phyloP scores from a whole-genome alignment of 1,140 invertebrate species.

The Gryon sp. region DNA sequence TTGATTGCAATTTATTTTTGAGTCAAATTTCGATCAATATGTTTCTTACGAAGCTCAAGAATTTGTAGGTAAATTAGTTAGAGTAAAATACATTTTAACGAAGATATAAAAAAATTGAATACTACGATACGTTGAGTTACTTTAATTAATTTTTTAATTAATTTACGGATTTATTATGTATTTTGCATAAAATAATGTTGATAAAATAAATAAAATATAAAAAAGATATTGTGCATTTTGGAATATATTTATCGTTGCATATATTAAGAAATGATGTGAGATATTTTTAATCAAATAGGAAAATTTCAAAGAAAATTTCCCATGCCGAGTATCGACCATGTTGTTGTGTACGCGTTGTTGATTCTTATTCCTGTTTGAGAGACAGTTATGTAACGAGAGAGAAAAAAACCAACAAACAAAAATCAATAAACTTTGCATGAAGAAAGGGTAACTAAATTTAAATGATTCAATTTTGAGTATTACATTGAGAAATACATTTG shows the following conservation, averaged over 20 bases:
- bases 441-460: constrained; percentile 22
- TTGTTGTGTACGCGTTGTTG: constrained; percentile 23
- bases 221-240: too few relatives aligned
- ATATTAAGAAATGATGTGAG: constrained; percentile 21
- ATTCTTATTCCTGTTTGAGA: constrained; percentile 27
- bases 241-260: too few relatives aligned
- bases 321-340: constrained; percentile 28
- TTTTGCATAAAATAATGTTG: too few relatives aligned
- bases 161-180: too few relatives aligned
- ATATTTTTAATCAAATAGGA: constrained; percentile 22
- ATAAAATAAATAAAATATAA: too few relatives aligned
- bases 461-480: constrained; percentile 32
- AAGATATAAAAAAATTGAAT: not conserved
- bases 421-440: constrained; percentile 19
- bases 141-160: too few relatives aligned
- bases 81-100: not conserved
- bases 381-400: constrained; percentile 28
- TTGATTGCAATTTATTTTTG: not conserved
- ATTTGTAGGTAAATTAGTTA: not conserved
- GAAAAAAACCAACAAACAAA: constrained; percentile 17
- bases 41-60: not conserved
- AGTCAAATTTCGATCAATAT: not conserved
- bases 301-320: constrained; percentile 9
- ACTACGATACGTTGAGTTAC: not conserved
- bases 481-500: constrained; percentile 7